phyloP scores from a whole-genome alignment of 2,113 vertebrate genomes.

The Cololabis saira region DNA sequence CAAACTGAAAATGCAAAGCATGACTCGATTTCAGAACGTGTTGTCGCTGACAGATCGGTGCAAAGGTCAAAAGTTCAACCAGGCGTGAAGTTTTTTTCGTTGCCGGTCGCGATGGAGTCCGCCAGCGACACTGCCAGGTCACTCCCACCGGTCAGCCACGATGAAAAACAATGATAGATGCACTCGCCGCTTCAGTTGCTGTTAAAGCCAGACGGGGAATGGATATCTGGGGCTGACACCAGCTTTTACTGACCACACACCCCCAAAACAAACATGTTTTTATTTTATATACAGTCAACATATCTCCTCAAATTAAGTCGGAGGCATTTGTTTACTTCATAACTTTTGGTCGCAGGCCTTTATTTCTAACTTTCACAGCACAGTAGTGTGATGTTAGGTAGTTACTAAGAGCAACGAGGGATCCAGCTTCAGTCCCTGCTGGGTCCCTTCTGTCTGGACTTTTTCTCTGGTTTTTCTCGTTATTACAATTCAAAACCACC shows the following conservation, averaged over 20 bases:
- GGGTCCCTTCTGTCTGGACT: too few species aligned
- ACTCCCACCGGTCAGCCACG: conserved; percentile 25
- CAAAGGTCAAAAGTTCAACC: conserved; percentile 50
- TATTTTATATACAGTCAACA: too few species aligned
- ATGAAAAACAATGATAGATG: conserved; percentile 25
- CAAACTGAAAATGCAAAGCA: conserved; percentile 37
- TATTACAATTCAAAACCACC: too few species aligned
- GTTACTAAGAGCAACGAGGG: too few species aligned
- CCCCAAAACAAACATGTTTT: too few species aligned
- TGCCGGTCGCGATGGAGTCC: conserved; percentile 6
- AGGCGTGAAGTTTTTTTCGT: conserved; percentile 34
- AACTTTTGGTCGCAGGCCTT: too few species aligned
- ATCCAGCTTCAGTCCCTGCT: too few species aligned
- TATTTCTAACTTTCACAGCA: too few species aligned
- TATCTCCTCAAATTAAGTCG: too few species aligned
- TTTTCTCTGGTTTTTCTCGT: too few species aligned
- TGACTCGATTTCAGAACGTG: conserved; percentile 34
- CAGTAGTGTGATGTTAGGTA: too few species aligned
- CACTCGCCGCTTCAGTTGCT: conserved; percentile 12
- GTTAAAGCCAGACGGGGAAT: not conserved
- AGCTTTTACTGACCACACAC: not conserved
- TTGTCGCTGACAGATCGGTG: conserved; percentile 13
- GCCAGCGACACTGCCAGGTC: conserved; percentile 18
- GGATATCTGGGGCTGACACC: not conserved
- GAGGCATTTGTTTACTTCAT: too few species aligned